Percentiles rank a stretch among this genome's conserved stretches.
Conservation (phyloP, 2,113 vertebrate species). For the Brachionichthys hirsutus region DNA sequence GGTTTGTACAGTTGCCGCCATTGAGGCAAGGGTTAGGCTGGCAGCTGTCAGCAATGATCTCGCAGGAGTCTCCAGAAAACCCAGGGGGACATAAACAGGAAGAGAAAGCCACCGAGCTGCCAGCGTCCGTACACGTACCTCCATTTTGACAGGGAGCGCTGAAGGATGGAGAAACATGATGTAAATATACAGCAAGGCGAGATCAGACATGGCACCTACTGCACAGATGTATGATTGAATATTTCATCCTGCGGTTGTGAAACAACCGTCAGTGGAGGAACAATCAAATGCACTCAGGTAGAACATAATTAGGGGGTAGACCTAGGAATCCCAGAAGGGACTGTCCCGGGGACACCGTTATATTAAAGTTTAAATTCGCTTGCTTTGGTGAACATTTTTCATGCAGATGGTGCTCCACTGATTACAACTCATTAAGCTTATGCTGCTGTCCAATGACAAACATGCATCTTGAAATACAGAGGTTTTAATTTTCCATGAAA, state of each 20-base stretch:
- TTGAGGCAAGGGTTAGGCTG: conserved; percentile 86
- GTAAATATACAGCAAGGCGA: conserved; percentile 15
- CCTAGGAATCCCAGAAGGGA: too few species aligned
- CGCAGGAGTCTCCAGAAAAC: conserved; percentile 88
- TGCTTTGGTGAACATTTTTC: too few species aligned
- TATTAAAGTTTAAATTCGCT: too few species aligned
- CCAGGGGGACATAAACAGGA: conserved; percentile 86
- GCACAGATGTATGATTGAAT: conserved; percentile 8
- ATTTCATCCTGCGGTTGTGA: conserved; percentile 6
- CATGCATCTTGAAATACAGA: too few species aligned
- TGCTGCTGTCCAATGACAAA: too few species aligned
- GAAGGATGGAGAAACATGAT: conserved; percentile 47
- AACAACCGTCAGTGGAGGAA: neutral
- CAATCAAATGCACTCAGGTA: too few species aligned
- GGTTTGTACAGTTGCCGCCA: conserved; percentile 83
- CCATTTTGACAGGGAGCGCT: conserved; percentile 93
- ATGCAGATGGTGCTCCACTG: too few species aligned
- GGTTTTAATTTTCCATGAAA: too few species aligned
- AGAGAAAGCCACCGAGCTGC: conserved; percentile 73
- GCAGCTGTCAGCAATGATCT: conserved; percentile 83
- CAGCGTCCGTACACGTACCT: conserved; percentile 83
- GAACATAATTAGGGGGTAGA: too few species aligned
- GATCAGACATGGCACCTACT: neutral
- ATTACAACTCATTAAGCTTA: too few species aligned
- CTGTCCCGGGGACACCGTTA: too few species aligned